Conservation (phyloP, 2,113 vertebrate genomes). For the Microtus montanus region DNA sequence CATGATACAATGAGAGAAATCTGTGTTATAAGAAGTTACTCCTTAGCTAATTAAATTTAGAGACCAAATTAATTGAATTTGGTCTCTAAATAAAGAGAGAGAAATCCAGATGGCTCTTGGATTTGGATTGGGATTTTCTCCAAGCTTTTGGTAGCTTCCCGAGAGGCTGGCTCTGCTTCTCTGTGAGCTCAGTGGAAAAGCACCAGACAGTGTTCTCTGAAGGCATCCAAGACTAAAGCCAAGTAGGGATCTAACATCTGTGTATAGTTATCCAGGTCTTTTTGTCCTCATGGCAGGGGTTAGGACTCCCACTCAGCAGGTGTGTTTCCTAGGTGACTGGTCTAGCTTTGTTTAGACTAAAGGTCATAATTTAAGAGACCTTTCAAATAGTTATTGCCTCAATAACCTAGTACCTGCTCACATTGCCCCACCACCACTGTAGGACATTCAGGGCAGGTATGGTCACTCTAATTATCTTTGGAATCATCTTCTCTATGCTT, state of each 20-base stretch:
- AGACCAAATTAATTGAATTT: constrained; percentile 38
- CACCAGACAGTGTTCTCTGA: background rate
- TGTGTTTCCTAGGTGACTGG: constrained; percentile 43
- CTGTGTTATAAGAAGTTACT: constrained; percentile 23
- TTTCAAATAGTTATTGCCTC: background rate
- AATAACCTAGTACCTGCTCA: background rate
- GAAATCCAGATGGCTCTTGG: constrained; percentile 8
- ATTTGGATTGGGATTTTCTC: background rate
- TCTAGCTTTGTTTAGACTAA: background rate
- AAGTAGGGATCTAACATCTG: background rate
- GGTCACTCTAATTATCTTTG: background rate
- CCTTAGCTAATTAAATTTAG: background rate
- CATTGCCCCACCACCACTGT: background rate
- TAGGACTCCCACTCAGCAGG: background rate
- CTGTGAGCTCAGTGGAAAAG: background rate
- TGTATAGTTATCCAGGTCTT: background rate
- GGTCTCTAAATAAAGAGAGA: constrained; percentile 32
- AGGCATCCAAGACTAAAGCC: background rate
- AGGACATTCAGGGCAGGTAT: background rate
- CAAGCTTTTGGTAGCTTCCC: background rate
- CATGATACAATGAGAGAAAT: background rate
- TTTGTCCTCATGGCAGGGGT: background rate
- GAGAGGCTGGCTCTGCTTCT: background rate
- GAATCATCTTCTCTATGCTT: background rate
- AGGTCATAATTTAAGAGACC: background rate